Conservation (phyloP, 1,140 invertebrate species). For the Drosophila arawakana region DNA sequence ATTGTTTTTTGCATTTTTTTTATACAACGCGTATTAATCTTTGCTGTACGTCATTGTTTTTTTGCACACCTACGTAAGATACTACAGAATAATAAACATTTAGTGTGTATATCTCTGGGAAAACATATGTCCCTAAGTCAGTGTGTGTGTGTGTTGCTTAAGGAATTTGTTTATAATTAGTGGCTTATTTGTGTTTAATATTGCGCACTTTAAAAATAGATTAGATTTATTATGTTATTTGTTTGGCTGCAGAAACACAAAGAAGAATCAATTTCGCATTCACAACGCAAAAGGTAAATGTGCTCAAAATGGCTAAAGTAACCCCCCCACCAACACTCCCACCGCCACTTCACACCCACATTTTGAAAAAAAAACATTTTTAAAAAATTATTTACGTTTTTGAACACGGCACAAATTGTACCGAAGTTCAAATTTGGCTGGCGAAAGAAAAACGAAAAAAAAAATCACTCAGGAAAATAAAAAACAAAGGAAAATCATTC, state of each 20-base stretch:
- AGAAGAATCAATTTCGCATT: slow-evolving; percentile 9
- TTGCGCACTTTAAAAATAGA: slow-evolving; percentile 63
- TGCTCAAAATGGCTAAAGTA: slow-evolving; percentile 4
- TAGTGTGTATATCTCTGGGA: slow-evolving; percentile 12
- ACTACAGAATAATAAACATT: slow-evolving; percentile 67
- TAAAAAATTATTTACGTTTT: too few species aligned
- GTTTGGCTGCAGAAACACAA: slow-evolving; percentile 33
- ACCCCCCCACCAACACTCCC: neutral
- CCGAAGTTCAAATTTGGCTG: too few species aligned
- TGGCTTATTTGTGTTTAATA: slow-evolving; percentile 57
- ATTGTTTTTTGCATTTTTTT: slow-evolving; percentile 17
- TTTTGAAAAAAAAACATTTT: too few species aligned
- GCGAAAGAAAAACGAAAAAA: too few species aligned
- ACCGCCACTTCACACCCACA: neutral
- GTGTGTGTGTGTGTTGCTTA: slow-evolving; percentile 29
- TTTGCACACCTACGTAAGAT: slow-evolving; percentile 43
- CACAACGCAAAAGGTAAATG: slow-evolving; percentile 27
- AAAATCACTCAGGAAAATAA: too few species aligned
- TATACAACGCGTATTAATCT: slow-evolving; percentile 51
- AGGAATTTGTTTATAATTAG: slow-evolving; percentile 71
- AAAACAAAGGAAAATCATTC: too few species aligned
- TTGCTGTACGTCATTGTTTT: slow-evolving; percentile 67
- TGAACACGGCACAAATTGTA: too few species aligned
- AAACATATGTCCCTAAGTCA: slow-evolving; percentile 40
- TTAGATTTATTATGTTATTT: slow-evolving; percentile 49